These are phyloP conservation scores for Abrostola tripartita DNA, from an alignment of 2,888 invertebrate genomes.

Conservation along the genomic window DNA sequence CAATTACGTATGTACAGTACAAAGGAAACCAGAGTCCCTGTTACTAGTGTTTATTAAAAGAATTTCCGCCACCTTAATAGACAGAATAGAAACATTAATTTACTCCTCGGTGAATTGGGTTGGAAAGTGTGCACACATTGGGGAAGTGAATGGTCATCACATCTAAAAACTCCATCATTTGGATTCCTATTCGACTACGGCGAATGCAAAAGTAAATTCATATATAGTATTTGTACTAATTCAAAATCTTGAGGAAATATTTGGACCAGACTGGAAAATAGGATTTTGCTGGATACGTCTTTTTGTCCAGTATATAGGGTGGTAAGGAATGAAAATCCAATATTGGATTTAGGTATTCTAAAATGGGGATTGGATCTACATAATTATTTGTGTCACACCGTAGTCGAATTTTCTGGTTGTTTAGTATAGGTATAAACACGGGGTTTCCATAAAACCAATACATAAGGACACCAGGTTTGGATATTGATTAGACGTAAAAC, in stretches of 20 bases:
- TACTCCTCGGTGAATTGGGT: constrained; percentile 70
- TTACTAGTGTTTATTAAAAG: constrained; percentile 81
- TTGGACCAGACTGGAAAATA: constrained; percentile 37
- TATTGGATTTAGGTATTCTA: constrained; percentile 25
- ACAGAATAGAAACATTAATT: constrained; percentile 73
- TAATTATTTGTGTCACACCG: constrained; percentile 30
- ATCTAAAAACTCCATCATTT: constrained; percentile 42
- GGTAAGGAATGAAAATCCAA: constrained; percentile 25
- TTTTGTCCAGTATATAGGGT: constrained; percentile 36
- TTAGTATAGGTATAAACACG: constrained; percentile 39
- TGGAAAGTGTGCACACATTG: constrained; percentile 68
- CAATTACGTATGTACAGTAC: constrained; percentile 67
- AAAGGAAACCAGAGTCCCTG: constrained; percentile 77
- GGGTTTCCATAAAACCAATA: constrained; percentile 57
- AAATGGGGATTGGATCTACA: constrained; percentile 26
- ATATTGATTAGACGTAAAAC: constrained; percentile 77
- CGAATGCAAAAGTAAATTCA: constrained; percentile 14
- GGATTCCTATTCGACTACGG: constrained; percentile 53
- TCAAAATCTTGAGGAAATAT: constrained; percentile 9
- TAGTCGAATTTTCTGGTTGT: constrained; percentile 47
- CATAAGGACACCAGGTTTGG: constrained; percentile 65
- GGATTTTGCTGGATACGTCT: constrained; percentile 41
- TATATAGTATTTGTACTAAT: constrained; percentile 10
- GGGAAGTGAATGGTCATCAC: constrained; percentile 50
- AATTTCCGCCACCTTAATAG: constrained; percentile 85